Evolutionary conservation across 1,140 invertebrate species (phyloP).

Genomic region (Trachymyrmex septentrionalis): DNA sequence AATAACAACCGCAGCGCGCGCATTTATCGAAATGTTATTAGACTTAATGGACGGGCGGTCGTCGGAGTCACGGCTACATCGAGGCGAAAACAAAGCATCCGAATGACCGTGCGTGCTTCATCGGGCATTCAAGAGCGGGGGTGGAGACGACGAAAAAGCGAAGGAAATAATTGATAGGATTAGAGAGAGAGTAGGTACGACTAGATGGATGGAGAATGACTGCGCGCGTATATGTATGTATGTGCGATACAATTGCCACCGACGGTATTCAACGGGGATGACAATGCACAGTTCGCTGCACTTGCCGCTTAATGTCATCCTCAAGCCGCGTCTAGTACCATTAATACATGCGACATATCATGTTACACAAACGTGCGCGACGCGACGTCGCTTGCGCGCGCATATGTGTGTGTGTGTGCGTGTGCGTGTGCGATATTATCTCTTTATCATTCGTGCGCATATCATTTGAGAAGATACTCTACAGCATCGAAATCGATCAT

Average conservation of each 20-base stretch:
- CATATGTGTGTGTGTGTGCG: no score
- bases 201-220: constrained; percentile 30
- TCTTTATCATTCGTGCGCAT: constrained; percentile 12
- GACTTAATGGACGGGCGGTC: constrained; percentile 63
- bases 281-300: constrained; percentile 77
- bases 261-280: constrained; percentile 72
- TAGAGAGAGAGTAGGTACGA: neutral
- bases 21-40: constrained; percentile 72
- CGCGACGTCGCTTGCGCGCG: constrained; percentile 28
- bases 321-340: constrained; percentile 75
- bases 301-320: constrained; percentile 78
- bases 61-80: constrained; percentile 30
- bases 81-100: constrained; percentile 54
- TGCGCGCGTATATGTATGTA: neutral
- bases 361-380: constrained; percentile 40
- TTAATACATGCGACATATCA: constrained; percentile 72
- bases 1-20: constrained; percentile 62
- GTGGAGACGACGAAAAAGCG: constrained; percentile 10
- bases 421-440: constrained; percentile 13
- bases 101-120: neutral
- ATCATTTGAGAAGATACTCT: neutral
- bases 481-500: neutral
- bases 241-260: constrained; percentile 35
- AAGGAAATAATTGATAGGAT: constrained; percentile 28
- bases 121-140: constrained; percentile 5